Conservation (phyloP, 2,888 invertebrate genomes). For the Nasonia oneida region DNA sequence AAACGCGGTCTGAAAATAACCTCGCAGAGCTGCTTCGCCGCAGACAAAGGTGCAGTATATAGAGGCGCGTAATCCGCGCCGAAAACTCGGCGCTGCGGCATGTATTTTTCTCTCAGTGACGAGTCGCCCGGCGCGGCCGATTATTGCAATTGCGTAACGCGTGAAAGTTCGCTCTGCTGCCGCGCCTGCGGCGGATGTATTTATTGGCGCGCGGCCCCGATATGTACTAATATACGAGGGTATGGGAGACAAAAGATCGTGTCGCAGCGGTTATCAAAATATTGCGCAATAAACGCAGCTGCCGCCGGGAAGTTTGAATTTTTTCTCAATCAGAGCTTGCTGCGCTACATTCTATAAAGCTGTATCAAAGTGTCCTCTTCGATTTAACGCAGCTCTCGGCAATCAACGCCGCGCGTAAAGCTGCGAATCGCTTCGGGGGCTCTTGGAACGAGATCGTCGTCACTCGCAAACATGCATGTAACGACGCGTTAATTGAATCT, state of each 20-base stretch:
- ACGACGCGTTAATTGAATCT: constrained; percentile 52
- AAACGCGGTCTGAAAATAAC: constrained; percentile 15
- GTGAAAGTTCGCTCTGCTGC: constrained; percentile 50
- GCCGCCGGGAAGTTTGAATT: not conserved
- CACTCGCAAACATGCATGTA: not conserved
- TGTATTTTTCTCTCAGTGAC: constrained; percentile 11
- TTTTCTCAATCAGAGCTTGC: not conserved
- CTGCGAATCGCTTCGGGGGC: constrained; percentile 1
- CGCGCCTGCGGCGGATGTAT: constrained; percentile 40
- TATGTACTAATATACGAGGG: not conserved
- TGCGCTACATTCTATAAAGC: not conserved
- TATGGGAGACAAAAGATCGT: constrained; percentile 17
- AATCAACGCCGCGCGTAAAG: constrained; percentile 29
- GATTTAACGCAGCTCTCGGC: not conserved
- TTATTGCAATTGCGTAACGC: constrained; percentile 56
- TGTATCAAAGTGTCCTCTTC: not conserved
- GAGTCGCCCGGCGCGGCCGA: not conserved
- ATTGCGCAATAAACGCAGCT: not conserved
- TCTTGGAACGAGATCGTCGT: constrained; percentile 12
- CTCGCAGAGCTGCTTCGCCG: not conserved
- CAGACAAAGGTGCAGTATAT: not conserved
- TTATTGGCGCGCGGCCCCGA: constrained; percentile 26
- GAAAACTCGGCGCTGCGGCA: not conserved
- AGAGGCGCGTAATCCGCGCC: not conserved
- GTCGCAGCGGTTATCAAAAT: not conserved